Percentiles rank a stretch among this genome's conserved stretches.
Evolutionary conservation across 2,797 vertebrate species (phyloP).

Genomic region (Sparidentex hasta): DNA sequence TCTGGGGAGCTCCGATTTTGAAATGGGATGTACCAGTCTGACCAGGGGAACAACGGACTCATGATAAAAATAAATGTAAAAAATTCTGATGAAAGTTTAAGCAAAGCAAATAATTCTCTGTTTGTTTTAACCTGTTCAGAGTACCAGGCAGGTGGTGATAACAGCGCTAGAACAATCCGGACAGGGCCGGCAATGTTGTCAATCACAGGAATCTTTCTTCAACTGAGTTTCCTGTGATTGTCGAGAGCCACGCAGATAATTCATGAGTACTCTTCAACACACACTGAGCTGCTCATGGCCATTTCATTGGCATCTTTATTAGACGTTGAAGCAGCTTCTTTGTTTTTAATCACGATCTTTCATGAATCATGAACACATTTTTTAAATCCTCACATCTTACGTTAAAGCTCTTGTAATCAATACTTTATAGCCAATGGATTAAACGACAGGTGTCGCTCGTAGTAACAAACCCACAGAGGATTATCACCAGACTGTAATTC

Average conservation of each 20-base stretch:
- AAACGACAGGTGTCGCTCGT: background rate
- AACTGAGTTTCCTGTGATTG: slow-evolving; percentile 71
- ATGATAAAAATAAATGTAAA: background rate
- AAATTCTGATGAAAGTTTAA: slow-evolving; percentile 15
- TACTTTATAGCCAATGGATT: slow-evolving; percentile 1
- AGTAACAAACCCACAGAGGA: background rate
- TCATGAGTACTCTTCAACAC: background rate
- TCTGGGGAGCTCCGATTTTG: slow-evolving; percentile 39
- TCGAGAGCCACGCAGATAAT: slow-evolving; percentile 14
- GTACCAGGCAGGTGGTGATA: slow-evolving; percentile 43
- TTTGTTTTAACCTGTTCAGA: slow-evolving; percentile 37
- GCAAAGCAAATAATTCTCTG: slow-evolving; percentile 15
- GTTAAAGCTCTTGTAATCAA: background rate
- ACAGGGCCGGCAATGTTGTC: slow-evolving; percentile 43
- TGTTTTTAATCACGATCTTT: background rate
- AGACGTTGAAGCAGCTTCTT: background rate
- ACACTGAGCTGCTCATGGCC: background rate
- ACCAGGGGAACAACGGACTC: background rate
- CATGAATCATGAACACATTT: background rate
- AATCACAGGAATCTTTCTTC: slow-evolving; percentile 46
- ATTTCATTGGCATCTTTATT: background rate
- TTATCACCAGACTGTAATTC: background rate
- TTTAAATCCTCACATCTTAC: background rate
- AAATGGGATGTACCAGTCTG: slow-evolving; percentile 21
- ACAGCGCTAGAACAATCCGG: slow-evolving; percentile 27